phyloP scores from a whole-genome alignment of 92 coral and sea anemone species.

The Zoanthus solanderi region DNA sequence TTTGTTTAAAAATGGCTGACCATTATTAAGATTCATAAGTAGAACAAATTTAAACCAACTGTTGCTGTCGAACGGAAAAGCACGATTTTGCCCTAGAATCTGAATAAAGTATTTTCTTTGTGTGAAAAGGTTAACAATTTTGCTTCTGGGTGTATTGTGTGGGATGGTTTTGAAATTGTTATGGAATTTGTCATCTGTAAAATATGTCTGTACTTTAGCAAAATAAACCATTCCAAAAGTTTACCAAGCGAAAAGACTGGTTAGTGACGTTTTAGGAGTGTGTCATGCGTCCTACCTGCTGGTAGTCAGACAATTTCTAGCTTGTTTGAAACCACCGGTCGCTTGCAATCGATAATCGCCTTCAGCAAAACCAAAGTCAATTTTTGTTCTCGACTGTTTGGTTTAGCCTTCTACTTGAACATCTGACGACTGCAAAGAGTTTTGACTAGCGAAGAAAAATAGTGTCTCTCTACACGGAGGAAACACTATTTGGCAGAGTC shows the following conservation, averaged over 20 bases:
- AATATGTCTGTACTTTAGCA: background rate
- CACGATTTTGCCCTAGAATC: background rate
- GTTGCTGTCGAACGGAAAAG: background rate
- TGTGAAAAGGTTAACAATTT: background rate
- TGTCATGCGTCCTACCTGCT: constrained; percentile 19
- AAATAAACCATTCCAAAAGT: background rate
- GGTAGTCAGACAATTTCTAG: background rate
- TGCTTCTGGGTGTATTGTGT: constrained; percentile 31
- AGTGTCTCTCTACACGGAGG: background rate
- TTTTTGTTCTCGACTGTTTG: constrained; percentile 10
- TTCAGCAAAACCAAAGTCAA: constrained; percentile 13
- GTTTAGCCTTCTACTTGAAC: background rate
- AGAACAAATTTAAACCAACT: background rate
- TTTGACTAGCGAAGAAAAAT: background rate
- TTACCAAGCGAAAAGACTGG: background rate
- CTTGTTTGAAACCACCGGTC: constrained; percentile 22
- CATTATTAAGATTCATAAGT: background rate
- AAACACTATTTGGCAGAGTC: background rate
- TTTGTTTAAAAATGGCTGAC: background rate
- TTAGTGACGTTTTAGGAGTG: background rate
- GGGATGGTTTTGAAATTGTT: background rate
- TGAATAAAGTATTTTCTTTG: background rate
- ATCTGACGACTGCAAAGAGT: background rate
- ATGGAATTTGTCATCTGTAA: background rate
- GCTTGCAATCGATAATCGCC: background rate